Evolutionary conservation across 1,140 invertebrate species (phyloP).

Genomic region (Anadara kagoshimensis): DNA sequence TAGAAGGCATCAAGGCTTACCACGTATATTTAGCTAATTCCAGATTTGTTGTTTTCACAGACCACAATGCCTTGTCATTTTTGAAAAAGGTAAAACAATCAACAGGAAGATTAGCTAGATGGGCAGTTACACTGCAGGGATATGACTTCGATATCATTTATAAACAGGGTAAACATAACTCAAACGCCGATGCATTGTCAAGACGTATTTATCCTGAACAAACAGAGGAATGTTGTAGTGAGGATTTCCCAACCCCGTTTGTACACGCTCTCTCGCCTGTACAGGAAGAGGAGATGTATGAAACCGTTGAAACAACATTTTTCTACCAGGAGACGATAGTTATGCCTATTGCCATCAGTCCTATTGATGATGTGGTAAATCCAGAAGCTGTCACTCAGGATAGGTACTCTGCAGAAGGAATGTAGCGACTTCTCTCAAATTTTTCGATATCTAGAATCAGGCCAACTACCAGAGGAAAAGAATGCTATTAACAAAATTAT

Average conservation of each 20-base stretch:
- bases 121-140: constrained; percentile 36
- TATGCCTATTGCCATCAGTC: neutral
- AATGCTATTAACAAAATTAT: constrained; percentile 9
- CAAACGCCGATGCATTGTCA: neutral
- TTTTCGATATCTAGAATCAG: neutral
- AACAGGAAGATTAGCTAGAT: constrained; percentile 63
- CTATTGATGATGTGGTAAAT: neutral
- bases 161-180: constrained; percentile 2
- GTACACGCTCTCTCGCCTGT: neutral
- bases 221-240: neutral
- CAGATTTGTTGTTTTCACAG: constrained; percentile 76
- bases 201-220: neutral
- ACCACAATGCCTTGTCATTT: constrained; percentile 75
- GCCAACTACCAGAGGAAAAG: constrained; percentile 11
- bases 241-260: neutral
- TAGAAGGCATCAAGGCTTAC: constrained; percentile 74
- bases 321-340: neutral
- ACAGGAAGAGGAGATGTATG: neutral
- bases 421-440: constrained; percentile 2
- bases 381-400: neutral
- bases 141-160: constrained; percentile 33
- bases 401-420: neutral
- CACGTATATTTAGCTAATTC: constrained; percentile 74
- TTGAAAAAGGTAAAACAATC: constrained; percentile 72
- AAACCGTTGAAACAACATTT: neutral